Conservation (phyloP, 1,140 invertebrate species). For the Brachionus rubens region DNA sequence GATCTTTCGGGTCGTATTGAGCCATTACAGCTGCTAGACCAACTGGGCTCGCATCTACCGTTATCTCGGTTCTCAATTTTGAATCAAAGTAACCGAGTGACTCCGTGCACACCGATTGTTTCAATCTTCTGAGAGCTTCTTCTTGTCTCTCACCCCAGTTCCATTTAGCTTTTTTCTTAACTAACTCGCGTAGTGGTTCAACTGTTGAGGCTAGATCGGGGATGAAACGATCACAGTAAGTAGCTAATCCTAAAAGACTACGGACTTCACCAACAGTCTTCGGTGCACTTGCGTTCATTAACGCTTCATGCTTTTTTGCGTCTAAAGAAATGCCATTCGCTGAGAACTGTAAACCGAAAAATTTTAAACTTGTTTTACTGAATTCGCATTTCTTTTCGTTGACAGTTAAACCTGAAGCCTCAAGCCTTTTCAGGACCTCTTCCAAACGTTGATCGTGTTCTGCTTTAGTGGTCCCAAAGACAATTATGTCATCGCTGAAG, state of each 20-base stretch:
- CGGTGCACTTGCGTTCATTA: background rate
- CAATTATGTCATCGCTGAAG: too few relatives aligned
- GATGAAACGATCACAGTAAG: slow-evolving; percentile 59
- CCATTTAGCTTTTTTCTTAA: slow-evolving; percentile 14
- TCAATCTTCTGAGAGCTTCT: too few relatives aligned
- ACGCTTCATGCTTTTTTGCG: too few relatives aligned
- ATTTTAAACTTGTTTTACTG: too few relatives aligned
- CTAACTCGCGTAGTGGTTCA: slow-evolving; percentile 49
- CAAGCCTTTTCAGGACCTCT: too few relatives aligned
- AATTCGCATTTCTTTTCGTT: too few relatives aligned
- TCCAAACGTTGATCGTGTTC: too few relatives aligned
- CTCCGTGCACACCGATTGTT: too few relatives aligned
- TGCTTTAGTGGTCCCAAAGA: too few relatives aligned
- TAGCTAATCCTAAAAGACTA: slow-evolving; percentile 48
- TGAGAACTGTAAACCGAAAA: too few relatives aligned
- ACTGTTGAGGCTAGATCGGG: slow-evolving; percentile 51
- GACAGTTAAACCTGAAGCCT: too few relatives aligned
- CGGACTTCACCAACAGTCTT: slow-evolving; percentile 44
- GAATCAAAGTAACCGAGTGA: background rate
- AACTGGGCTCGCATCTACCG: slow-evolving; percentile 50
- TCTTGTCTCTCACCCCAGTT: background rate
- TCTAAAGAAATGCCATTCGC: too few relatives aligned
- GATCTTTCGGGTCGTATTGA: slow-evolving; percentile 49
- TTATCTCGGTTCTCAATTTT: background rate
- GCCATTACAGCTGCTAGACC: slow-evolving; percentile 61